phyloP scores from a whole-genome alignment of 2,113 vertebrate genomes.

The Hippocampus mohnikei region DNA sequence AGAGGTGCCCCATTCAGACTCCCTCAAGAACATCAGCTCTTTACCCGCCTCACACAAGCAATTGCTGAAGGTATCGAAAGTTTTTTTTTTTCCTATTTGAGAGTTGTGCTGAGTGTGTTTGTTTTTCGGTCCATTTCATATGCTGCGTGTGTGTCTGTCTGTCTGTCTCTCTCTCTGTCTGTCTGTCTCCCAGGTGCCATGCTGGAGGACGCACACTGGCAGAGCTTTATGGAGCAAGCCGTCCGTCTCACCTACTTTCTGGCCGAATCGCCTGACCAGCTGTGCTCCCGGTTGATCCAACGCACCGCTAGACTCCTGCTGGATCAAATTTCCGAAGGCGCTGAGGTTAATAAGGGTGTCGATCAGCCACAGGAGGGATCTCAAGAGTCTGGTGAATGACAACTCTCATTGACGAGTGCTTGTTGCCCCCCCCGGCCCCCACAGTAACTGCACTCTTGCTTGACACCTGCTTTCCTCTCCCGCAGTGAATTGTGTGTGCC shows the following conservation, averaged over 20 bases:
- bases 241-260: conserved; percentile 85
- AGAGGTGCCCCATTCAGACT: conserved; percentile 81
- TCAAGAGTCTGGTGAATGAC: conserved; percentile 60
- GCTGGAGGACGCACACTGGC: conserved; percentile 80
- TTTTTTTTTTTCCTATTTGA: background rate
- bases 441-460: background rate
- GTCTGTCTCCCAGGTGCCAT: conserved; percentile 58
- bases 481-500: conserved; percentile 72
- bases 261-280: conserved; percentile 86
- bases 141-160: background rate
- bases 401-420: background rate
- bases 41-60: conserved; percentile 75
- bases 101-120: background rate
- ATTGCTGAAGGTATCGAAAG: conserved; percentile 76
- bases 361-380: conserved; percentile 49
- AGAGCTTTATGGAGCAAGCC: conserved; percentile 88
- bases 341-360: conserved; percentile 45
- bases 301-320: conserved; percentile 69
- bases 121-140: background rate
- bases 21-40: conserved; percentile 81
- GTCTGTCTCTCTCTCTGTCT: too few relatives aligned
- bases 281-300: conserved; percentile 82
- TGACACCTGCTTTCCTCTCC: conserved; percentile 45
- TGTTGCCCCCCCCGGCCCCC: background rate
- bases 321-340: conserved; percentile 52